Evolutionary conservation across 2,888 invertebrate genomes (phyloP).

Genomic region (Rotaria sp.): DNA sequence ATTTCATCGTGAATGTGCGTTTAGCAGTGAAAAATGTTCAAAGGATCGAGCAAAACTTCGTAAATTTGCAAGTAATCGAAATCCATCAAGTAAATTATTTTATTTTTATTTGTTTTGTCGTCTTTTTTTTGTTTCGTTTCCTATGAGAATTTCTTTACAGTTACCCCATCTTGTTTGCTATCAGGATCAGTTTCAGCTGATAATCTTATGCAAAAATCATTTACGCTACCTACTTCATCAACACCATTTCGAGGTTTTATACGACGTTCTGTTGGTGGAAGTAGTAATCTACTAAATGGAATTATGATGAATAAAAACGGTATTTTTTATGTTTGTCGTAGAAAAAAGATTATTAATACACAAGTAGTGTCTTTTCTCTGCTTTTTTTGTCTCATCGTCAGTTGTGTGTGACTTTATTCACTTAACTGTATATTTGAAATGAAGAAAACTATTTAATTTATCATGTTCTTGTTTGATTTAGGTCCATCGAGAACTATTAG

Average conservation of each 20-base stretch:
- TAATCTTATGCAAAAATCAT: neutral
- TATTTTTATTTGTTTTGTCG: neutral
- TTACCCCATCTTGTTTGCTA: neutral
- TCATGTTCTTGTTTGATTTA: neutral
- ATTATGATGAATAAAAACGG: neutral
- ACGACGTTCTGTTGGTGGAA: neutral
- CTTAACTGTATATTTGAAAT: neutral
- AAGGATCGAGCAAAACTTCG: neutral
- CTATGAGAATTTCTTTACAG: neutral
- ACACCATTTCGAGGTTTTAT: neutral
- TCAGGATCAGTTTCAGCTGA: neutral
- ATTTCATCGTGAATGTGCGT: constrained; percentile 12
- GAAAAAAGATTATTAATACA: neutral
- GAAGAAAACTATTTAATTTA: neutral
- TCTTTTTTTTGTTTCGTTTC: neutral
- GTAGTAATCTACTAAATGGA: neutral
- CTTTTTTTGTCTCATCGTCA: neutral
- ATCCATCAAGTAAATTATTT: neutral
- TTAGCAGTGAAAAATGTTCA: neutral
- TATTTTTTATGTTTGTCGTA: neutral
- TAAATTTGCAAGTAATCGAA: neutral
- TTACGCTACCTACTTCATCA: neutral
- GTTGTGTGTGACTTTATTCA: neutral
- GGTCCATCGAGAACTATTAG: neutral
- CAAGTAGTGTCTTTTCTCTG: neutral